Conservation (phyloP, 2,888 invertebrate species). For the Cecidostiba fungosa region DNA sequence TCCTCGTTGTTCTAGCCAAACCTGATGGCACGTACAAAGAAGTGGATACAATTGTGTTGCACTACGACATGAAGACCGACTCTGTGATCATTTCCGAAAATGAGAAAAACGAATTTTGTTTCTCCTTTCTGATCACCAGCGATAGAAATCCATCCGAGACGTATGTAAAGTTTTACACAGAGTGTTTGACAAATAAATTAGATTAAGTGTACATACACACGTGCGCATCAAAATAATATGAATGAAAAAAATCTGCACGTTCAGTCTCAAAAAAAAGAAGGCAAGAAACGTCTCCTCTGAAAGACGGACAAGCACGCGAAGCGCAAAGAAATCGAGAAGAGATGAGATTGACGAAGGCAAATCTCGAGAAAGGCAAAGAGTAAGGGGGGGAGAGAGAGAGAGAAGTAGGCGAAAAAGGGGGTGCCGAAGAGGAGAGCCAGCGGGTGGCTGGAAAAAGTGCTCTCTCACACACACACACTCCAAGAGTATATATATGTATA, state of each 20-base stretch:
- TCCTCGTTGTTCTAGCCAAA: neutral
- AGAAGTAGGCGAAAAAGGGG: neutral
- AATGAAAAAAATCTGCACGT: neutral
- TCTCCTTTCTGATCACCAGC: neutral
- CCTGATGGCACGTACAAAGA: neutral
- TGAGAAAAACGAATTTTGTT: no score
- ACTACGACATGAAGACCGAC: neutral
- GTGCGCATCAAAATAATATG: neutral
- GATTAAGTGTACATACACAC: neutral
- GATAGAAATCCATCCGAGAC: neutral
- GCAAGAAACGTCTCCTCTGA: conserved; percentile 2
- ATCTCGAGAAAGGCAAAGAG: conserved; percentile 55
- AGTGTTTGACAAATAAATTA: neutral
- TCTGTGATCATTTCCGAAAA: neutral
- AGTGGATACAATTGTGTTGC: neutral
- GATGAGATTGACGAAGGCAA: conserved; percentile 63
- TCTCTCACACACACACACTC: neutral
- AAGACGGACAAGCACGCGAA: conserved; percentile 41
- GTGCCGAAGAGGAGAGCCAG: conserved; percentile 21
- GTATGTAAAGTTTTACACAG: neutral
- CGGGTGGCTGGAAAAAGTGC: conserved; percentile 51
- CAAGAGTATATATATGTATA: conserved; percentile 28
- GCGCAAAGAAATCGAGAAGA: conserved; percentile 50
- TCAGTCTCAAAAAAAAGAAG: neutral
- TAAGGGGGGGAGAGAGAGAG: conserved; percentile 12